phyloP scores from a whole-genome alignment of 2,113 vertebrate genomes.

The Pachyramphus minor region DNA sequence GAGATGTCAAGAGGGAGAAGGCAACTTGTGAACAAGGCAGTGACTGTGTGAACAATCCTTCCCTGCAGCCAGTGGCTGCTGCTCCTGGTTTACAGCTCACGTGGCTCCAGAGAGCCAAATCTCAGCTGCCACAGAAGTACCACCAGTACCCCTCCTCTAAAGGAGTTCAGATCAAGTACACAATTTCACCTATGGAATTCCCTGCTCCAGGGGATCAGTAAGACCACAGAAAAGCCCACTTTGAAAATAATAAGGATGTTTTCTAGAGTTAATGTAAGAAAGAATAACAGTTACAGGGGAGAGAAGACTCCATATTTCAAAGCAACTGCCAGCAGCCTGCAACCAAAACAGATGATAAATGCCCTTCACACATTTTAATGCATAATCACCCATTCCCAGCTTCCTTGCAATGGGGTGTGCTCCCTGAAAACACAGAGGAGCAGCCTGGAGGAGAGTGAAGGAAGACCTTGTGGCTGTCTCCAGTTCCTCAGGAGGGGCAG shows the following conservation, averaged over 20 bases:
- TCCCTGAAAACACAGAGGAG: neutral
- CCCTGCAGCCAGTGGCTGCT: neutral
- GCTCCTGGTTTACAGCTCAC: neutral
- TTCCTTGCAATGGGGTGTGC: neutral
- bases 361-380: neutral
- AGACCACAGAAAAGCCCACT: neutral
- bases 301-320: neutral
- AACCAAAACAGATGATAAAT: rapidly evolving
- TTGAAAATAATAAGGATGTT: neutral
- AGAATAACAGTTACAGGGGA: neutral
- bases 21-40: neutral
- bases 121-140: neutral
- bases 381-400: neutral
- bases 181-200: neutral
- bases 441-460: neutral
- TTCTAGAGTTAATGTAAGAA: neutral
- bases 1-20: neutral
- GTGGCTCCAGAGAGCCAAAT: neutral
- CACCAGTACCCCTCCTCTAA: neutral
- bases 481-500: neutral
- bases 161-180: neutral
- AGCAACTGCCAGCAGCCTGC: neutral
- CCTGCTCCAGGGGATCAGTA: neutral
- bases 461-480: neutral
- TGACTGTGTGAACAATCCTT: neutral